Base-by-base conservation (phyloP, 2,113 vertebrate species). In the Ramphastos sulfuratus region DNA sequence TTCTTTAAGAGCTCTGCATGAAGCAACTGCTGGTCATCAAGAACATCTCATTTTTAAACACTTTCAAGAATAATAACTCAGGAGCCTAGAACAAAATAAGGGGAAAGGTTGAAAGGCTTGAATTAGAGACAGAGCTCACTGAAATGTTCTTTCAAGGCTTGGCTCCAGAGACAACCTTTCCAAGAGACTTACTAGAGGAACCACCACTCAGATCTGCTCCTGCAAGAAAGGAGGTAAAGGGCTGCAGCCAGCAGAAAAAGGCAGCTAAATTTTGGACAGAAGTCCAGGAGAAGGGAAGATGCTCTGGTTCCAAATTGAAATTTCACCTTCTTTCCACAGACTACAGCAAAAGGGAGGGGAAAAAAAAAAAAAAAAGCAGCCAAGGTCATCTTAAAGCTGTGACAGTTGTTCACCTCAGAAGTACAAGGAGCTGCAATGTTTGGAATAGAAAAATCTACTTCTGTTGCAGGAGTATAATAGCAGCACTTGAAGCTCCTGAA, bases 201-300 rank as follows among this genome's bases (percentile, higher is more conserved):
- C 44, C 4, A 18, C 25, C 1, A 3, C 7, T 31, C 24, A 52
- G 16, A 61, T 25, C 11, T 18, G 18, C 16, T 42, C 12, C 24
- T 27, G 3, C 2, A 12, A 35, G 33, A 35, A 4, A 56, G 8
- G 14, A 71, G 17, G 28, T 5, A 83, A 64, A 77, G 25, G 8
- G 9, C 10, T 14, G 2, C 1, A 0, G 39, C 16, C 46, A 58
- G 19, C 9, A 24, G 56, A 82, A 54, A 9, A 9, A 5, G 5
- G 1, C 2, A 30, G 25, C 23, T 9, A 2, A 27, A 27, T 27
- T 71, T 71, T 37, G 18, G 52, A 60, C 9, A 60, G 23, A 60
- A 86, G 20, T 15, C 0, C 0, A 1, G 14, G 9, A 27, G 10
- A 69, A 64, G 12, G 13, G 4, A 16, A 35, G 61, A 58, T 16